Percentiles rank a stretch among this genome's conserved stretches.
phyloP scores from a whole-genome alignment of 2,113 vertebrate species.

The Gavialis gangeticus region DNA sequence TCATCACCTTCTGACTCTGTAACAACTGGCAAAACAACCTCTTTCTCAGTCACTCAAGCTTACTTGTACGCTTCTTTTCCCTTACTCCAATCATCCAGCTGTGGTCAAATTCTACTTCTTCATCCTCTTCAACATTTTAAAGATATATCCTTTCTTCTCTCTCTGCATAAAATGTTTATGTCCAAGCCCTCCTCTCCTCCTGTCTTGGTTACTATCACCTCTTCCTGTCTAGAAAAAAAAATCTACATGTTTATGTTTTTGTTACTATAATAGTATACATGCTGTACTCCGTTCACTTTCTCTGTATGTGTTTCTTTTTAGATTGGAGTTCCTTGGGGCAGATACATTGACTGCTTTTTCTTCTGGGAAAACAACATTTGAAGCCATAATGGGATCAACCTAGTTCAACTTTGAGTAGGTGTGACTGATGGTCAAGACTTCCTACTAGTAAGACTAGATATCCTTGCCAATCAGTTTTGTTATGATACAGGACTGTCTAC shows the following conservation, averaged over 20 bases:
- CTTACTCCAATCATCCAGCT: neutral
- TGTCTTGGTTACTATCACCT: neutral
- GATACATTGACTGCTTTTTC: neutral
- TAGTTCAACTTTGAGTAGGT: conserved; percentile 55
- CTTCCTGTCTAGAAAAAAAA: neutral
- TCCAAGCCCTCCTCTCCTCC: neutral
- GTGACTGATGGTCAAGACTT: conserved; percentile 71
- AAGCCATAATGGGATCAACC: conserved; percentile 3
- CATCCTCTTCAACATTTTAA: neutral
- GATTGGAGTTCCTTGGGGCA: neutral
- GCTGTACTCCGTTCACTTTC: neutral
- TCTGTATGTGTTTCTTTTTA: neutral
- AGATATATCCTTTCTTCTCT: neutral
- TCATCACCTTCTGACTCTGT: neutral
- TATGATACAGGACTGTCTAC: conserved; percentile 62
- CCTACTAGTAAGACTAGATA: conserved; percentile 38
- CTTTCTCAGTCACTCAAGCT: neutral
- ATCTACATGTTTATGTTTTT: neutral
- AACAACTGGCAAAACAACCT: neutral
- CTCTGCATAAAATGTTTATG: neutral
- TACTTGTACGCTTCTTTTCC: neutral
- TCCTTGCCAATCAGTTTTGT: conserved; percentile 67
- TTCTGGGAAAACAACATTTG: conserved; percentile 14
- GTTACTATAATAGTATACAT: neutral
- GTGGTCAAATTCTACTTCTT: neutral